Base-by-base conservation (phyloP, 1,140 invertebrate species). In the Psilanteris sp. region DNA sequence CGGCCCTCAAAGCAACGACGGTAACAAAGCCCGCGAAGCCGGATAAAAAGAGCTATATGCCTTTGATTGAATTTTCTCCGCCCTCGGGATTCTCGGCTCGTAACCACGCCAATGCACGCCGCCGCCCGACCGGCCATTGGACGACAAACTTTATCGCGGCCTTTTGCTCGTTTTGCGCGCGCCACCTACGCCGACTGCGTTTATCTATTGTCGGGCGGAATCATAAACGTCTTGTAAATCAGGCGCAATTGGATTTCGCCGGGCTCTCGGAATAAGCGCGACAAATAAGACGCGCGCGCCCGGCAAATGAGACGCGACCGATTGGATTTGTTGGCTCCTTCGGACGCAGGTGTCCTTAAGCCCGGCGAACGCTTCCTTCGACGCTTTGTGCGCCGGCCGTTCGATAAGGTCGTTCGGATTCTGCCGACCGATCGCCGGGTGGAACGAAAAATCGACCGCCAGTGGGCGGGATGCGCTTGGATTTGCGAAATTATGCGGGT, bases 191-290 rank as follows among this genome's bases (percentile, higher is more conserved):
- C 22, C n/a, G 18, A 68, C 62, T 59, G 26, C 50, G 54, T 67
- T 68, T 75, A 57, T 75, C 72, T 54, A 68, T 66, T 67, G 71
- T 67, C 54, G 37, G 36, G 4, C 22, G 27, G 55, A 68, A 57
- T 68, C 72, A 70, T 70, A 68, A 75, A 64, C 50, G 72, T 68
- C 72, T 68, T 75, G 72, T 68, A 75, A 75, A 75, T 75, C 62
- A 75, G 64, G 48, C 39, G 55, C 71, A 61, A 74, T 74, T 67
- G 46, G 54, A 74, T 67, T 74, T 67, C 34, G 37, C 20, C 54
- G 46, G 14, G 36, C 55, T 27, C 39, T 67, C 62, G 46, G 39
- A 74, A 74, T 62, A 54, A 62, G 61, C 37, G 54, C 54, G 62
- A 67, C 46, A 74, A 74, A 74, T 31, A 50, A 54, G 41, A 26